Evolutionary conservation across 2,113 vertebrate genomes (phyloP).

Genomic region (Sula dactylatra): DNA sequence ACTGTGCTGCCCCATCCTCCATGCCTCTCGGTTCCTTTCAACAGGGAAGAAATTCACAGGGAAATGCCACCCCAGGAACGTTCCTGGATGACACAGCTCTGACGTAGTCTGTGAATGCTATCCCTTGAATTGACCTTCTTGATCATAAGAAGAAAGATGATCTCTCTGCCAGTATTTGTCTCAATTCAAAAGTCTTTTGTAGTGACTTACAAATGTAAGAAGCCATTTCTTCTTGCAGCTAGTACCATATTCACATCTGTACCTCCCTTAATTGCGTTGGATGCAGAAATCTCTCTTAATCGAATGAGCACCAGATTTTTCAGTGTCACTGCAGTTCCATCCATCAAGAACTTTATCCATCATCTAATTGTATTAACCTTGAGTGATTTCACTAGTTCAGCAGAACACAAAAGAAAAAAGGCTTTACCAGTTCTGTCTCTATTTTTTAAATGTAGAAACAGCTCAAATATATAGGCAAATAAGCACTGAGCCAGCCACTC

Average conservation of each 20-base stretch:
- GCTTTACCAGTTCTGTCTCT: background rate
- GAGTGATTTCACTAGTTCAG: slow-evolving; percentile 26
- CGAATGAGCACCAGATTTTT: slow-evolving; percentile 2
- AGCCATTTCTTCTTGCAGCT: background rate
- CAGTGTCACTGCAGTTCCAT: slow-evolving; percentile 15
- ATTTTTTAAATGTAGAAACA: background rate
- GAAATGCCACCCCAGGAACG: background rate
- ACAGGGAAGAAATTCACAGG: background rate
- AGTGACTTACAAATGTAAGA: background rate
- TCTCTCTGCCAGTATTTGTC: background rate
- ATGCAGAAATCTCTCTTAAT: slow-evolving; percentile 21
- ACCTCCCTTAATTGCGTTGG: background rate
- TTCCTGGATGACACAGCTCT: background rate
- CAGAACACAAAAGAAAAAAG: background rate
- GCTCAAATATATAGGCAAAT: background rate
- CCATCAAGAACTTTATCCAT: background rate
- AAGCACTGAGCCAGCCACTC: background rate
- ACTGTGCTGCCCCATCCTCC: rapidly evolving
- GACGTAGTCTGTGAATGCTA: background rate
- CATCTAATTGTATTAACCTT: slow-evolving; percentile 46
- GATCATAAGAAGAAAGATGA: background rate
- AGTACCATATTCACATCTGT: background rate
- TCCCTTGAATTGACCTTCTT: background rate
- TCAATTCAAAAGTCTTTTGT: background rate
- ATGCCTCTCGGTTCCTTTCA: background rate